phyloP scores from a whole-genome alignment of 92 coral and sea anemone species.

The Montipora capitata region DNA sequence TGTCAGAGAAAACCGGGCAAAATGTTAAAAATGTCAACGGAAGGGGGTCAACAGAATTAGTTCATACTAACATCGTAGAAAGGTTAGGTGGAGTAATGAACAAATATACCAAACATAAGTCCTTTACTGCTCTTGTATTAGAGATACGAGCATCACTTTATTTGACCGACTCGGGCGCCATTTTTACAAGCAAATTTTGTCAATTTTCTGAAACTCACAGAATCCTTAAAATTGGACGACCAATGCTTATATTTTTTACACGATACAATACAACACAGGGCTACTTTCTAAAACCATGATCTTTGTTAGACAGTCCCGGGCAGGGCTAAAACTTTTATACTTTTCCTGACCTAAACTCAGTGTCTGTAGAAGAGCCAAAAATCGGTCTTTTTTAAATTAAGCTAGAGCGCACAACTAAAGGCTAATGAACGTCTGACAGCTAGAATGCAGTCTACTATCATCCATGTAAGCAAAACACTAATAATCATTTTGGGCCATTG shows the following conservation, averaged over 20 bases:
- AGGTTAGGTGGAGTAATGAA: no score
- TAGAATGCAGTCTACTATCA: neutral
- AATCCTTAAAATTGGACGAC: neutral
- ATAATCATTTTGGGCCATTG: conserved; percentile 8
- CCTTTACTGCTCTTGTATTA: no score
- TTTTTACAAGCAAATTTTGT: conserved; percentile 4
- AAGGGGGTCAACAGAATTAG: no score
- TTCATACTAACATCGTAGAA: no score
- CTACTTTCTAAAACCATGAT: neutral
- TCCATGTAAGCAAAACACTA: neutral
- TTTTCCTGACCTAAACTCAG: neutral
- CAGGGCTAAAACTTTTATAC: neutral
- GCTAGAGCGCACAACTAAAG: neutral
- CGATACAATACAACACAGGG: neutral
- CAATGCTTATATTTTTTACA: neutral
- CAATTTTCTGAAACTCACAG: neutral
- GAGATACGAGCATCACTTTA: neutral
- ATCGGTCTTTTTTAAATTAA: neutral
- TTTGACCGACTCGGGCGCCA: neutral
- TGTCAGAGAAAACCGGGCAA: no score
- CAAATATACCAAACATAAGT: no score
- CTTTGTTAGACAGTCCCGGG: neutral
- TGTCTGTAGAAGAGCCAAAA: neutral
- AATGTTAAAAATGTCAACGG: no score
- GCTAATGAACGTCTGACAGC: neutral